Evolutionary conservation across 1,140 invertebrate genomes (phyloP), one percentile per base, ranked within the genome.

Genomic region (Papilio polyxenes): DNA sequence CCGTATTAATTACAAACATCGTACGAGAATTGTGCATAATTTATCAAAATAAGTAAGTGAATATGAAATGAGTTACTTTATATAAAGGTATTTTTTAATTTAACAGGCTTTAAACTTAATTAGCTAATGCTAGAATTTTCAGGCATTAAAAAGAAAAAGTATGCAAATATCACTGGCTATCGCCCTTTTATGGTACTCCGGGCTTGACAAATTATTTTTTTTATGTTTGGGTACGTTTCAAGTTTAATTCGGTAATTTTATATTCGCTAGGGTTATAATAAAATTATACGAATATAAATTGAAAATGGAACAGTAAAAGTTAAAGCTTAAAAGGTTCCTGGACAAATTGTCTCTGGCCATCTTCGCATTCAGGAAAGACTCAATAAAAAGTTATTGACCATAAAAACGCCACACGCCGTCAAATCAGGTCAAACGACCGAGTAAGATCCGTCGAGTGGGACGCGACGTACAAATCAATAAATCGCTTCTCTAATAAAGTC

Each of bases 321-420:
- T 80, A 78, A 83, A 84, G 76, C 82, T 82, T 82, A 81, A 84
- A 84, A 84, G 81, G 77, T 80, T 82, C 77, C 51, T 77, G 82
- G 80, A 83, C 81, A 84, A 84, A 82, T 82, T 82, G 81, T 84
- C 72, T 82, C 69, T 82, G 62, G 81, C 65, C 79, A 78, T 84
- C 75, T 79, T 82, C 80, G 82, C 82, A 84, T 84, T 84, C 53
- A 80, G 83, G 81, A 84, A 82, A 83, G 87, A 84, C 79, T 82
- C 75, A 81, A 85, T 83, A 87, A 89, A 87, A 88, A 82, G 82
- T 89, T 89, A 91, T 88, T 79, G 86, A 44, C 84, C 86, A 86
- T 91, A 89, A 89, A 88, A 83, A 80, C 82, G 84, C 83, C 83
- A 85, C 84, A 84, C 75, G 78, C 85, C 85, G 85, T 86, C 85